A percentile compares a stretch with the other conserved stretches of the same genome.
These are phyloP conservation scores for Acanthurus leucopareius DNA, from an alignment of 2,797 vertebrate genomes.

Conservation along the genomic window DNA sequence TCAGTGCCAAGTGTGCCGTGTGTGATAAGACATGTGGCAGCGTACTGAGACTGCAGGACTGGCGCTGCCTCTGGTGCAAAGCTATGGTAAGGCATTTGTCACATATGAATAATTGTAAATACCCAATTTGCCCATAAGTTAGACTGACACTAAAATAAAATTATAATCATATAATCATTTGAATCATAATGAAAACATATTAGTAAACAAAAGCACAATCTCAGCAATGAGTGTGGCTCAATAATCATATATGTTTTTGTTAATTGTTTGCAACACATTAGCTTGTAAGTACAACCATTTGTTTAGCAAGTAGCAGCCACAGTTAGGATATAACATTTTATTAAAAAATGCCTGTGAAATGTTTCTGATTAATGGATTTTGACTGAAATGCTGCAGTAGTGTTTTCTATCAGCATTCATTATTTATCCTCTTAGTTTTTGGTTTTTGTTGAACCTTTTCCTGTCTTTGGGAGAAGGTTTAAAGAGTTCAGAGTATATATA, in stretches of 20 bases:
- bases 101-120: background rate
- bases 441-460: background rate
- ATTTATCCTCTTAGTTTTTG: background rate
- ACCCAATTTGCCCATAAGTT: background rate
- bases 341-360: background rate
- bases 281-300: background rate
- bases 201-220: background rate
- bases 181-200: background rate
- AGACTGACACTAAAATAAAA: background rate
- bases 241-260: background rate
- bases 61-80: conserved; percentile 96
- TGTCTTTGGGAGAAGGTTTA: background rate
- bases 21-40: conserved; percentile 93
- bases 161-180: background rate
- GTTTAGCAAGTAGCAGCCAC: background rate
- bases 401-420: background rate
- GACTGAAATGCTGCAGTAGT: background rate
- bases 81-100: conserved; percentile 87
- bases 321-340: background rate
- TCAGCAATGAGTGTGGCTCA: background rate
- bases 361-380: background rate
- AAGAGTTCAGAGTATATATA: no score
- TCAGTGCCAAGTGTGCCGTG: conserved; percentile 91
- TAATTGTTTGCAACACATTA: background rate
- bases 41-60: conserved; percentile 93